phyloP scores from a whole-genome alignment of 2,797 vertebrate genomes.

The Sebastes dallii region DNA sequence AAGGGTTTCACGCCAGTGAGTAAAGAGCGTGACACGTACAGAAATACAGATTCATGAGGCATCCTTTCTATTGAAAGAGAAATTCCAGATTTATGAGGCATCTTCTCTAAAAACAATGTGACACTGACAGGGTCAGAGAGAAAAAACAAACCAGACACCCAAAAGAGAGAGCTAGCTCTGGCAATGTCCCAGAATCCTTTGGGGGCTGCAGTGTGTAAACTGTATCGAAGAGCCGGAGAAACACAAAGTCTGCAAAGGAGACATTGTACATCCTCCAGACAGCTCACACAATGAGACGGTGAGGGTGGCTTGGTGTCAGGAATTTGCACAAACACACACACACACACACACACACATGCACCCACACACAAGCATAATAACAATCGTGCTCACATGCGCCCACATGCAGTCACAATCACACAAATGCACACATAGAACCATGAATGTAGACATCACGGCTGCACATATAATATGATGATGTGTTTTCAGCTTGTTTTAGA shows the following conservation, averaged over 20 bases:
- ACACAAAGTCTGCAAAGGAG: conserved; percentile 8
- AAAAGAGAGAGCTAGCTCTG: conserved; percentile 25
- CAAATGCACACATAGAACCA: not conserved
- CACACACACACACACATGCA: not conserved
- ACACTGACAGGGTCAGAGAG: conserved; percentile 1
- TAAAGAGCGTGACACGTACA: not conserved
- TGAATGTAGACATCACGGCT: not conserved
- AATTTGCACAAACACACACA: not conserved
- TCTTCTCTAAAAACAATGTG: not conserved
- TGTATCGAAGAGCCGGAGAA: not conserved
- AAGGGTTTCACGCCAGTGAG: conserved; percentile 11
- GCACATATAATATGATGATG: not conserved
- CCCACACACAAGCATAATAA: not conserved
- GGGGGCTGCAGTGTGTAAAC: conserved; percentile 15
- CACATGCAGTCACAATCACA: not conserved
- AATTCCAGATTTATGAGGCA: not conserved
- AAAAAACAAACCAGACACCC: not conserved
- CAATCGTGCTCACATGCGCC: too few species aligned
- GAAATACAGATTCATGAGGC: conserved; percentile 7
- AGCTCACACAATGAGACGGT: not conserved
- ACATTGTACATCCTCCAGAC: not conserved
- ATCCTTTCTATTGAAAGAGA: not conserved
- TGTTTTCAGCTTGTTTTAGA: not conserved
- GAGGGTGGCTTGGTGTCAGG: not conserved
- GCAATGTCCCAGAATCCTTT: conserved; percentile 22